A percentile compares a stretch with the other conserved stretches of the same genome.
phyloP scores from a whole-genome alignment of 30 jellyfish, hydroid and myxozoan genomes.

The Aurelia sp. region DNA sequence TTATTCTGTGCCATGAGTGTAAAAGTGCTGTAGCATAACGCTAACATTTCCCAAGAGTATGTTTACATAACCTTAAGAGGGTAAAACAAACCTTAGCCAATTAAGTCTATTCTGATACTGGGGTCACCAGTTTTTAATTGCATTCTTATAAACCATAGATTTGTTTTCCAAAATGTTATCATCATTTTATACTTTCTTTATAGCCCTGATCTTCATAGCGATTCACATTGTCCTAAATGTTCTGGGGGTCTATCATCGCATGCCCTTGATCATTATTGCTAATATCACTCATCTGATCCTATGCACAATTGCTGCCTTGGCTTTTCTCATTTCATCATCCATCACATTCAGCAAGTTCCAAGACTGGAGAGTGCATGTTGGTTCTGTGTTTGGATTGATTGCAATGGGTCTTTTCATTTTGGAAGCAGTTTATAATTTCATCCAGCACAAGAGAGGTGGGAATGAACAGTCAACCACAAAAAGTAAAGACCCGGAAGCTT shows the following conservation, averaged over 20 bases:
- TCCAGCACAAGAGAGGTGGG: constrained; percentile 46
- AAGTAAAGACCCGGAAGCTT: background rate
- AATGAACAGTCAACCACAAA: background rate
- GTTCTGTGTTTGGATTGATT: constrained; percentile 51
- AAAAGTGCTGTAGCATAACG: no score
- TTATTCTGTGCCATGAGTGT: no score
- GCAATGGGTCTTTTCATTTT: constrained; percentile 61
- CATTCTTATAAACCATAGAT: no score
- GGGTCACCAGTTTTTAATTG: no score
- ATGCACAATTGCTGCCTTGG: constrained; percentile 57
- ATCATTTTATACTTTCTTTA: background rate
- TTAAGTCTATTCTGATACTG: no score
- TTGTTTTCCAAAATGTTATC: no score
- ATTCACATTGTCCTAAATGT: constrained; percentile 52
- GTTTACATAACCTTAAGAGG: no score
- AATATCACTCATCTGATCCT: constrained; percentile 42
- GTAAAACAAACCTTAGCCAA: no score
- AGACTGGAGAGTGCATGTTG: constrained; percentile 51
- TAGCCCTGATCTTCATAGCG: constrained; percentile 39
- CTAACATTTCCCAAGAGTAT: no score
- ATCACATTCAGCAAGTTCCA: constrained; percentile 39
- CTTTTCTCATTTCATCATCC: constrained; percentile 47
- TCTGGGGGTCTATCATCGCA: constrained; percentile 35
- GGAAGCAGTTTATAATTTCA: constrained; percentile 42
- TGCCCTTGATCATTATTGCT: constrained; percentile 50